Conservation (phyloP, 2,888 invertebrate genomes). For the Coronaproctus castanopsis region DNA sequence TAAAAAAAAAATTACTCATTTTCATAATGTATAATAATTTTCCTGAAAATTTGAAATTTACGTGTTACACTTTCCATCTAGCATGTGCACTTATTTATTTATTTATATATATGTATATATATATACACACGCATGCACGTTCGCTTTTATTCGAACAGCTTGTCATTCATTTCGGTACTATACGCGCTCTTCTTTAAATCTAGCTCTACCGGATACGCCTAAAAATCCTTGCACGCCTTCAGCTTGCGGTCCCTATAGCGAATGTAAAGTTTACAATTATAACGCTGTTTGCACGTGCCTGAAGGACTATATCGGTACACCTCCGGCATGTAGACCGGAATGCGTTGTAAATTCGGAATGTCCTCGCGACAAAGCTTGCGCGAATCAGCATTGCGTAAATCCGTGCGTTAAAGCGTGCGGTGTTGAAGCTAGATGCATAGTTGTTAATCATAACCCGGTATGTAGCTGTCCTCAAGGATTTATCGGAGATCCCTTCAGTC, state of each 20-base stretch:
- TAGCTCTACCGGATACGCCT: constrained; percentile 28
- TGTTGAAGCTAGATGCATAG: constrained; percentile 55
- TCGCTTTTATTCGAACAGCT: too few relatives aligned
- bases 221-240: constrained; percentile 47
- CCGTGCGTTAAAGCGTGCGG: constrained; percentile 72
- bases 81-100: too few relatives aligned
- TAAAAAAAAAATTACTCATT: too few relatives aligned
- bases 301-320: constrained; percentile 54
- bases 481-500: constrained; percentile 60
- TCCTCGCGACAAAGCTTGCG: constrained; percentile 55
- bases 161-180: too few relatives aligned
- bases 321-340: constrained; percentile 57
- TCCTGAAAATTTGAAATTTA: too few relatives aligned
- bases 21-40: too few relatives aligned
- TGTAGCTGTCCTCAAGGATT: constrained; percentile 58
- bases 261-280: constrained; percentile 46
- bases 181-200: too few relatives aligned
- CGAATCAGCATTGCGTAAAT: constrained; percentile 56
- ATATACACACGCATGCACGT: too few relatives aligned
- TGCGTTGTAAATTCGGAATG: constrained; percentile 69
- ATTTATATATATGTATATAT: too few relatives aligned
- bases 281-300: constrained; percentile 66
- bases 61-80: too few relatives aligned
- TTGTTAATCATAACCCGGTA: constrained; percentile 66
- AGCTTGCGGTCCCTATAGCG: constrained; percentile 57